Base-by-base conservation (phyloP, 2,888 invertebrate genomes). In the Hybos culiciformis region DNA sequence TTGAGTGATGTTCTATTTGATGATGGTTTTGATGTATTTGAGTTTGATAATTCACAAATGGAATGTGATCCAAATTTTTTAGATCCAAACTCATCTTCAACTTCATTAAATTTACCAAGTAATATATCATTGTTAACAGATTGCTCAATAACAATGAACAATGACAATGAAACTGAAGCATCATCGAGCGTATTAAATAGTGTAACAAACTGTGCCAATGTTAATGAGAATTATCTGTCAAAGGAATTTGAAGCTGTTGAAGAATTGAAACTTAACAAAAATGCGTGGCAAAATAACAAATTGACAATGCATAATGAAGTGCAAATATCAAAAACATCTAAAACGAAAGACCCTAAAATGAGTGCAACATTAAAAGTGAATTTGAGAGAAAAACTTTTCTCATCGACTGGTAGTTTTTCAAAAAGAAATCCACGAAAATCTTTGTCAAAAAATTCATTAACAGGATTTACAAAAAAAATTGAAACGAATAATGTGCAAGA, bases 401-500 rank as follows among this genome's bases (percentile, higher is more conserved):
- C 59, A 21, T 70, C 74, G 44, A 73, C 74, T 37, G 70, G 74
- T 18, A 78, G 72, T 51, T 81, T 85, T 61, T 72, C 74, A 5
- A 75, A 83, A 54, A 70, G 85, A 53, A 85, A 86, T 67, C 85
- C 86, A 1, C 72, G 84, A 53, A 87, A 86, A 60, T 73, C 75
- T 0, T 52, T 74, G 5, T 70, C 73, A 18, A 53, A 56, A 3
- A 48, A 49, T 3, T 47, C 24, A 23, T 53, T 66, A 38, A 53
- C 52, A 42, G 53, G 37, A 37, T 57, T 56, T 39, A 51, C 29
- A 11, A 43, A 21, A 8, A 42, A 49, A 39, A 26, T 44, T 42
- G 38, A 32, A 15, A 39, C 45, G 1, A 45, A 47, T 11, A 15
- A 39, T 3, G 31, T 26, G 15, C 23, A 47, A 15, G 40, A 39